Base-by-base conservation (phyloP, 2,797 vertebrate genomes). In the Syngnathus acus region DNA sequence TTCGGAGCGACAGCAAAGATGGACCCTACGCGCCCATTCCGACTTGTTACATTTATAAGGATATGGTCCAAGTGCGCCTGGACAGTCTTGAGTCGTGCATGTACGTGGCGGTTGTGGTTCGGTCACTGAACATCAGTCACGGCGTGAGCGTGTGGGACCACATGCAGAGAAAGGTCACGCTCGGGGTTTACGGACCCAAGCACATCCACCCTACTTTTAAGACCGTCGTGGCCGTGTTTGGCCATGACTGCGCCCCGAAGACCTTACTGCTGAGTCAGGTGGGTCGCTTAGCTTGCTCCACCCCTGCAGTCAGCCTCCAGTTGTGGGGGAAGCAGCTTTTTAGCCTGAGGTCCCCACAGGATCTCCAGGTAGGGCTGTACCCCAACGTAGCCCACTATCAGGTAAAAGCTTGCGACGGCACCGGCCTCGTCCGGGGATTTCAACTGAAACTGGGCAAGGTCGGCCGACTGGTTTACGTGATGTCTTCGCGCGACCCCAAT, bases 291-390 rank as follows among this genome's bases (percentile, higher is more conserved):
- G 86, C 84, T 5, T 86, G 90, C n/a, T 71, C 88, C 3, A 67
- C 86, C 0, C 94, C 95, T 0, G 93, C 95, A 0, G 94, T 96
- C 1, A 93, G 95, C 0, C 90, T 99, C 2, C 97, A 98, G 81
- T 91, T 99, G 14, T 99, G 97, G 97, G 97, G 97, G 0, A 97
- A 94, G 78, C 95, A 99, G 79, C 95, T 95, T 76, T 99, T 98
- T 65, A 3, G 91, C 21, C 72, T 99, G 62, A 75, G 86, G 6
- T 90, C 81, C 64, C 95, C 95, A 58, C 96, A 98, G 81, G 97
- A 99, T 76, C 91, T 99, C 50, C 90, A 87, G 66, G 83, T 99
- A 64, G 94, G 94, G 42, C 84, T 99, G 87, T 99, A 96, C 72
- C 94, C 97, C 81, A 99, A 97, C 78, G 95, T 95, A 93, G 94